Conservation (phyloP, 2,797 vertebrate genomes). For the Xenops minutus region DNA sequence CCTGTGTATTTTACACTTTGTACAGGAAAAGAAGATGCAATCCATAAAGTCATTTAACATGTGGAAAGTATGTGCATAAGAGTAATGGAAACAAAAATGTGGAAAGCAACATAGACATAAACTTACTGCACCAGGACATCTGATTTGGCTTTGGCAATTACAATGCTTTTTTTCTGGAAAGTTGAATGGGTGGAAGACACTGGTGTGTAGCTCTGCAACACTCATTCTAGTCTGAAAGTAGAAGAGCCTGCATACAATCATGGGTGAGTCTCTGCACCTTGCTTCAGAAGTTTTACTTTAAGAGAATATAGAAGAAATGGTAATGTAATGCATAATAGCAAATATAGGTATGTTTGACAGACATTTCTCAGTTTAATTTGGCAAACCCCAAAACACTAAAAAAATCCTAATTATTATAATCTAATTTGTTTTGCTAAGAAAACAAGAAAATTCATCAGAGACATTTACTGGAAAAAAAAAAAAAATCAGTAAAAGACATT, state of each 20-base stretch:
- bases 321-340: background rate
- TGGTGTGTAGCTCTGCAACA: accelerated
- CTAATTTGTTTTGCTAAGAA: background rate
- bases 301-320: background rate
- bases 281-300: background rate
- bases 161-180: background rate
- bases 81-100: background rate
- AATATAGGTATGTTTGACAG: background rate
- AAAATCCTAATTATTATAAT: background rate
- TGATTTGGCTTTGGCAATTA: background rate
- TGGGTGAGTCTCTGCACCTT: background rate
- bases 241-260: background rate
- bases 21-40: background rate
- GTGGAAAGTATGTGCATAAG: background rate
- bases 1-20: background rate
- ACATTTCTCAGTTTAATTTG: background rate
- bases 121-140: background rate
- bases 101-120: background rate
- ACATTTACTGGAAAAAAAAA: background rate
- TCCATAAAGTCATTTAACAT: background rate
- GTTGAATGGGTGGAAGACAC: background rate
- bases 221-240: background rate
- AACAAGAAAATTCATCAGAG: background rate
- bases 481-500: accelerated
- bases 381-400: background rate